Conservation (phyloP, 1,140 invertebrate genomes). For the Drosophila prosaltans region DNA sequence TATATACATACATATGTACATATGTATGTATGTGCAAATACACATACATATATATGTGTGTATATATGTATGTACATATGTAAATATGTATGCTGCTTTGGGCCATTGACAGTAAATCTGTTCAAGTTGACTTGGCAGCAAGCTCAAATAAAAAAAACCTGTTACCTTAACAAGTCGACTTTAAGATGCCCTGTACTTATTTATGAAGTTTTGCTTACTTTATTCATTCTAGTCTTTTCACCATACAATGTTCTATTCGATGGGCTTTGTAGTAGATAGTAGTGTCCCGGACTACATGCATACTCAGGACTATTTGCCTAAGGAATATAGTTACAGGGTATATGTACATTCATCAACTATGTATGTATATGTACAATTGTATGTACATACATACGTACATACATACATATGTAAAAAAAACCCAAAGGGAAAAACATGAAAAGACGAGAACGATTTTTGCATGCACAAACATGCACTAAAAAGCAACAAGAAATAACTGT, state of each 20-base stretch:
- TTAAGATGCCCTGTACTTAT: background rate
- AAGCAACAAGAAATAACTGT: conserved; percentile 1
- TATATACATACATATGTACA: background rate
- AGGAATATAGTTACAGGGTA: too few relatives aligned
- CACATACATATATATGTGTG: background rate
- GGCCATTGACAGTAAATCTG: conserved; percentile 55
- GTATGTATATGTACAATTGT: too few relatives aligned
- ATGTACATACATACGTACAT: background rate
- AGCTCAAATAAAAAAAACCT: conserved; percentile 9
- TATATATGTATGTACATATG: conserved; percentile 17
- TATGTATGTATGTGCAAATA: background rate
- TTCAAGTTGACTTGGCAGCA: conserved; percentile 41
- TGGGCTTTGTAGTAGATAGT: too few relatives aligned
- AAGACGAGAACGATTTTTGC: background rate
- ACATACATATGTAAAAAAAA: background rate
- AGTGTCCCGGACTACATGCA: too few relatives aligned
- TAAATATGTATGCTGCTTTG: conserved; percentile 24
- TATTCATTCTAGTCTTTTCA: background rate
- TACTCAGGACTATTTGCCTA: too few relatives aligned
- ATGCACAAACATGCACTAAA: conserved; percentile 8
- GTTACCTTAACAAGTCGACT: background rate
- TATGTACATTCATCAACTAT: too few relatives aligned
- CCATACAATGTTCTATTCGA: too few relatives aligned
- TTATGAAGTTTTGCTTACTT: background rate
- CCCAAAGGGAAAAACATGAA: background rate